Conservation (phyloP, 2,797 vertebrate species). For the Tapirus indicus region DNA sequence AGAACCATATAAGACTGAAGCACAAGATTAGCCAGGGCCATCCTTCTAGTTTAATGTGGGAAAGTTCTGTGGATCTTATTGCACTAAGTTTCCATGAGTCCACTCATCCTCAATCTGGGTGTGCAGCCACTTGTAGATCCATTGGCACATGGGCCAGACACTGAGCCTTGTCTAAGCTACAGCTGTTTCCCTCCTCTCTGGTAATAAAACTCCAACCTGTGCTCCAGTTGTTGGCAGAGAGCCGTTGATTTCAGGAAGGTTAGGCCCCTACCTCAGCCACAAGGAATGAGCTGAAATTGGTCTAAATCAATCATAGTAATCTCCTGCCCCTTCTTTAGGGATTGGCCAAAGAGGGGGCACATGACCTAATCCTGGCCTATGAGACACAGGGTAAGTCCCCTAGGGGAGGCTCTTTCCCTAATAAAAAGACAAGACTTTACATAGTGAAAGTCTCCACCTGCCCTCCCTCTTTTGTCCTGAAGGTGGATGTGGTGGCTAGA, state of each 20-base stretch:
- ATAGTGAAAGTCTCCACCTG: background rate
- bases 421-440: background rate
- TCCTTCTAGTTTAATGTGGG: background rate
- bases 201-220: background rate
- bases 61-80: background rate
- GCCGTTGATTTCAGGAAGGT: conserved; percentile 25
- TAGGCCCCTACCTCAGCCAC: background rate
- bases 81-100: background rate
- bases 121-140: background rate
- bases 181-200: background rate
- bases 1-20: background rate
- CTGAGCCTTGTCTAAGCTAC: background rate
- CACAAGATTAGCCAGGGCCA: background rate
- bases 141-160: background rate
- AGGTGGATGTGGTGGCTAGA: background rate
- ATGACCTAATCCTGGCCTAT: background rate
- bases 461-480: background rate
- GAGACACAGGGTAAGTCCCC: background rate
- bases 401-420: background rate
- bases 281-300: background rate
- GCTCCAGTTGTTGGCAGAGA: background rate
- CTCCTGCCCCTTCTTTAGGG: background rate
- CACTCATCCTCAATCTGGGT: too few relatives aligned
- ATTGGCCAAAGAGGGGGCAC: background rate
- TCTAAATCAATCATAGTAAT: background rate